phyloP scores from a whole-genome alignment of 2,797 vertebrate species.

The Tachyglossus aculeatus region DNA sequence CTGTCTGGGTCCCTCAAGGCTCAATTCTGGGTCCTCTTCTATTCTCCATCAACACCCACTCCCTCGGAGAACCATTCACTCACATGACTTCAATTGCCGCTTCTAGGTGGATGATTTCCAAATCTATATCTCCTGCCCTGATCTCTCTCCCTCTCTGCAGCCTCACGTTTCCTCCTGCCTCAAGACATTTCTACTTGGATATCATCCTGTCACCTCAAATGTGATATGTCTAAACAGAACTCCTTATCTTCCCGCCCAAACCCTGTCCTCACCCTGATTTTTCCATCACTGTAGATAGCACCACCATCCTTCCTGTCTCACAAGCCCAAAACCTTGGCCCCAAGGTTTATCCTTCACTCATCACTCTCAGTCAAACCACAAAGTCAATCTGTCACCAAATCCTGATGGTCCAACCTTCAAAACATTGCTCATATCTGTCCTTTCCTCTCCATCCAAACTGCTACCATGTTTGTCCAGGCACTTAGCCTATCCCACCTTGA shows the following conservation, averaged over 20 bases:
- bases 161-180: background rate
- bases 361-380: background rate
- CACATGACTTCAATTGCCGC: background rate
- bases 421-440: too few relatives aligned
- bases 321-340: background rate
- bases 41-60: too few relatives aligned
- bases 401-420: too few relatives aligned
- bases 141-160: conserved; percentile 5
- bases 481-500: too few relatives aligned
- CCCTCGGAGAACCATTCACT: too few relatives aligned
- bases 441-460: too few relatives aligned
- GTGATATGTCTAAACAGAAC: background rate
- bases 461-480: too few relatives aligned
- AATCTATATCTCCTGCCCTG: background rate
- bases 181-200: background rate
- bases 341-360: background rate
- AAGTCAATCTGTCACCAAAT: too few relatives aligned
- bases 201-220: background rate
- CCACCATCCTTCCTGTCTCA: background rate
- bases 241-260: background rate
- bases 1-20: too few relatives aligned
- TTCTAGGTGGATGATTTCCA: background rate
- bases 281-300: background rate
- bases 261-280: background rate
- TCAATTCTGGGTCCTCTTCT: too few relatives aligned